These are phyloP conservation scores for Turdus rufiventris DNA, from an alignment of 2,113 vertebrate species.

Conservation along the genomic window DNA sequence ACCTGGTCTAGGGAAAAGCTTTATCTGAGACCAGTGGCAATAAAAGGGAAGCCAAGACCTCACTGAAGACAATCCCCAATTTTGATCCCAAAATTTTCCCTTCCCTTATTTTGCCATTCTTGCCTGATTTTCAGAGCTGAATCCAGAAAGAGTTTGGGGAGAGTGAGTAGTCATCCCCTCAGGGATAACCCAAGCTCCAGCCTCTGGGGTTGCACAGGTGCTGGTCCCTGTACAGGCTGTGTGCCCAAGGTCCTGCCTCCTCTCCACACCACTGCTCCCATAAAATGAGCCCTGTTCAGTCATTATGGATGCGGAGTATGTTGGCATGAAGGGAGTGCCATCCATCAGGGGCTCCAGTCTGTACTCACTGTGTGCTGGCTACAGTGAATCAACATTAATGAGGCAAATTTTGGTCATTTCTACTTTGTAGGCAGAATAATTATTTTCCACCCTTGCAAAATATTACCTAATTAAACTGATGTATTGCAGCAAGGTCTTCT, in stretches of 20 bases:
- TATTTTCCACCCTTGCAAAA: conserved; percentile 12
- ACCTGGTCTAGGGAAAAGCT: neutral
- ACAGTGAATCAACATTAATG: conserved; percentile 36
- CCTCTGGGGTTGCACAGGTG: neutral
- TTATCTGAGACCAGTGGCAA: neutral
- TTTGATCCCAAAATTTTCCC: neutral
- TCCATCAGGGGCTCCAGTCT: neutral
- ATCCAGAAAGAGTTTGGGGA: neutral
- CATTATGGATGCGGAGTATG: neutral
- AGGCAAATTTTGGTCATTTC: conserved; percentile 43
- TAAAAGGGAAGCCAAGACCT: neutral
- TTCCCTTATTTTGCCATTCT: neutral
- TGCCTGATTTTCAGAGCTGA: neutral
- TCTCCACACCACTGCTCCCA: neutral
- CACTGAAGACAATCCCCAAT: neutral
- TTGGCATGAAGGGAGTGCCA: neutral
- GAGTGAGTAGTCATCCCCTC: neutral
- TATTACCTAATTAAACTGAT: conserved; percentile 42
- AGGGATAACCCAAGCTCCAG: neutral
- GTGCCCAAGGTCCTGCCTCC: neutral
- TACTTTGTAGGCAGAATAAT: neutral
- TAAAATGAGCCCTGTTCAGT: neutral
- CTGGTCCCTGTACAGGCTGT: neutral
- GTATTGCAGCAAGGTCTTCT: neutral
- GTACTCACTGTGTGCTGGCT: neutral